A percentile compares a stretch with the other conserved stretches of the same genome.
Conservation (phyloP, 2,797 vertebrate genomes). For the Cyprinodon diabolis region DNA sequence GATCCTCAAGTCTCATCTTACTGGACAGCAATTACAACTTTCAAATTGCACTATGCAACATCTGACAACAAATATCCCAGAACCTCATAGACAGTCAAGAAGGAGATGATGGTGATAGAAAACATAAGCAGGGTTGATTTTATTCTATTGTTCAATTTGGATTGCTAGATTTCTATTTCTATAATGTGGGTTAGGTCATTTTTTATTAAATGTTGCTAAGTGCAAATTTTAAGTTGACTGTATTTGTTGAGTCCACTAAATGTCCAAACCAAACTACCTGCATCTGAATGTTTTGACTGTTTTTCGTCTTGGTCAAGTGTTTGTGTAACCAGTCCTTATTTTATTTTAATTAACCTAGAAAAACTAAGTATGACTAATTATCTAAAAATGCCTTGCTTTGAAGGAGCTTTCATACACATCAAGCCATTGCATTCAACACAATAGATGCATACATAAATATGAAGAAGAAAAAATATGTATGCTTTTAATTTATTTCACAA, state of each 20-base stretch:
- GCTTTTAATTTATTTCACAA: no score
- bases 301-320: slow-evolving; percentile 34
- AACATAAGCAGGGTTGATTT: neutral
- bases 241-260: slow-evolving; percentile 22
- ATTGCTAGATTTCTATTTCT: neutral
- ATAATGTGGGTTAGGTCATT: neutral
- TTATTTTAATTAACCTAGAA: neutral
- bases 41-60: slow-evolving; percentile 62
- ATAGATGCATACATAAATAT: no score
- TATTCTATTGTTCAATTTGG: neutral
- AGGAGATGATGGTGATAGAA: neutral
- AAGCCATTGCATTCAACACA: neutral
- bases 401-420: neutral
- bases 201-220: slow-evolving; percentile 7
- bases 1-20: slow-evolving; percentile 18
- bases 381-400: neutral
- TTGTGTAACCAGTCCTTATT: slow-evolving; percentile 17
- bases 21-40: slow-evolving; percentile 14
- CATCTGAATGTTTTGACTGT: slow-evolving; percentile 36
- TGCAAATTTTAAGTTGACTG: slow-evolving; percentile 63
- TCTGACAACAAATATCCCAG: slow-evolving; percentile 1
- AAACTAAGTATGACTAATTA: neutral
- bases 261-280: slow-evolving; percentile 23
- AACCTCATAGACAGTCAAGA: neutral
- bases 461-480: no score